A percentile compares a stretch with the other conserved stretches of the same genome.
Conservation (phyloP, 2,113 vertebrate genomes). For the human (Homo sapiens) region DNA sequence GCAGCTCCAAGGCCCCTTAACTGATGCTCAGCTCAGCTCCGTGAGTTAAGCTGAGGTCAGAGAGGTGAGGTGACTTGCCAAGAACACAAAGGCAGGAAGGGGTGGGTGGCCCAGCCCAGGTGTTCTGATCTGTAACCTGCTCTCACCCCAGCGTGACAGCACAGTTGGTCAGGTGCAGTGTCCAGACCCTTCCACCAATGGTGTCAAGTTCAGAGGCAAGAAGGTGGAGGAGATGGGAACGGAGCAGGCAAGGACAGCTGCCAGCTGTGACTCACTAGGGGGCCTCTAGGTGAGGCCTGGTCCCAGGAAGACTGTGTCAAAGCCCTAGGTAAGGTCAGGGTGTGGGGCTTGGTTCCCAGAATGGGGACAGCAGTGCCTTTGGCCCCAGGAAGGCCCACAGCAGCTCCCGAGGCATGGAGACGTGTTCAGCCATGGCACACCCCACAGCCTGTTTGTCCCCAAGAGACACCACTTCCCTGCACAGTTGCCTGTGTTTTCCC, state of each 20-base stretch:
- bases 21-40: neutral
- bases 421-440: neutral
- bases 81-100: neutral
- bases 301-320: neutral
- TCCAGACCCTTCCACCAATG: neutral
- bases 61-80: neutral
- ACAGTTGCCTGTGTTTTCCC: neutral
- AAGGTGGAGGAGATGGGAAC: neutral
- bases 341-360: neutral
- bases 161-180: neutral
- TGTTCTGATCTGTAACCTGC: rapidly evolving
- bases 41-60: neutral
- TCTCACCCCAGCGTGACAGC: rapidly evolving
- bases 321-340: neutral
- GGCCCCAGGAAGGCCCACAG: neutral
- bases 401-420: neutral
- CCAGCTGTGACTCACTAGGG: neutral
- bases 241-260: neutral
- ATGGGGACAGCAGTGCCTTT: neutral
- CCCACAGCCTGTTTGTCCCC: neutral
- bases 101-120: neutral
- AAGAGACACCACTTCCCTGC: neutral
- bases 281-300: neutral
- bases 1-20: neutral
- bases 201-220: rapidly evolving